Conservation (phyloP, 2,797 vertebrate genomes). For the Cheirogaleus major region DNA sequence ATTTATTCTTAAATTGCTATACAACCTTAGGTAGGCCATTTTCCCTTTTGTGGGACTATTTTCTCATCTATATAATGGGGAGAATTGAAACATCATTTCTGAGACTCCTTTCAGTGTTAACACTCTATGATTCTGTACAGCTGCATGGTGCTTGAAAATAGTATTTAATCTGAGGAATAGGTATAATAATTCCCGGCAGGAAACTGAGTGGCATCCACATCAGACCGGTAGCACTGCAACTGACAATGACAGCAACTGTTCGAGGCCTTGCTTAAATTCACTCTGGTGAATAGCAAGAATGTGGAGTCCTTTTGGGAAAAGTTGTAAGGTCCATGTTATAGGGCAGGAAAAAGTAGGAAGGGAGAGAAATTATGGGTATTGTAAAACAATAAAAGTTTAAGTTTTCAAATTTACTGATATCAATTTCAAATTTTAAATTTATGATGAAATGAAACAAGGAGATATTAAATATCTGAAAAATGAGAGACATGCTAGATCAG, state of each 20-base stretch:
- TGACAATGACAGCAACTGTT: neutral
- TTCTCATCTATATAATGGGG: neutral
- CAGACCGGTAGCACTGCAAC: neutral
- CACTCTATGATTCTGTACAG: neutral
- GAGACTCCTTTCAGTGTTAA: neutral
- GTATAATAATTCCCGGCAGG: neutral
- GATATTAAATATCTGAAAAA: neutral
- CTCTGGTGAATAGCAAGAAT: neutral
- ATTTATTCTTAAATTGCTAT: neutral
- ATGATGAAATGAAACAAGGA: slow-evolving; percentile 13
- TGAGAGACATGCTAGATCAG: neutral
- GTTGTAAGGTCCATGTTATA: neutral
- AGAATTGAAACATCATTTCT: neutral
- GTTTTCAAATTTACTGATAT: neutral
- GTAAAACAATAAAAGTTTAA: neutral
- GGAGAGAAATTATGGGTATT: neutral
- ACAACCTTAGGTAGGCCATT: neutral
- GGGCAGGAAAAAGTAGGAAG: neutral
- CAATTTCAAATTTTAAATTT: slow-evolving; percentile 16
- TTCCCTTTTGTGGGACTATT: neutral
- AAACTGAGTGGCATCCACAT: neutral
- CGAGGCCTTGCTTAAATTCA: neutral
- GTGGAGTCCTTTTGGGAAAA: neutral
- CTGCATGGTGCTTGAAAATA: neutral
- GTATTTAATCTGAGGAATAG: neutral